A percentile compares a stretch with the other conserved stretches of the same genome.
Conservation (phyloP, 2,113 vertebrate genomes). For the Nestor notabilis region DNA sequence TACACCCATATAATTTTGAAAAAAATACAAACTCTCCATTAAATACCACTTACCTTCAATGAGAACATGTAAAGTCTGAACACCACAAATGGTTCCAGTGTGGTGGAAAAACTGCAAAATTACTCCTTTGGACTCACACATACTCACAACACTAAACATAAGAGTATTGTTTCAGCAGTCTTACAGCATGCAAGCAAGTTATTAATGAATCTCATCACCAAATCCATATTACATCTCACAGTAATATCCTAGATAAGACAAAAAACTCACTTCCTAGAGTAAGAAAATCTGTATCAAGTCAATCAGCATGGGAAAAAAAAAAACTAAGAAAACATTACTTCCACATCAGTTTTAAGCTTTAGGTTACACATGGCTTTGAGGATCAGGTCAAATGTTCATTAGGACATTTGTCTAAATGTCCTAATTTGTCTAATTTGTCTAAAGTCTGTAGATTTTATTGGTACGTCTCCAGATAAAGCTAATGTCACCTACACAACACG, state of each 20-base stretch:
- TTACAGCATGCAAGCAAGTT: not conserved
- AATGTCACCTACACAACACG: not conserved
- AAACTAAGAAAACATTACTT: not conserved
- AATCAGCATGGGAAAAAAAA: not conserved
- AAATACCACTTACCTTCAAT: not conserved
- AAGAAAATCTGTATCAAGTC: not conserved
- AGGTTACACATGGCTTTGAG: not conserved
- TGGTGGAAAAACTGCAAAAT: not conserved
- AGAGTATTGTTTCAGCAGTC: not conserved
- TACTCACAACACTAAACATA: not conserved
- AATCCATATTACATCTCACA: not conserved
- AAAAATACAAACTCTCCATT: not conserved
- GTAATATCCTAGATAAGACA: not conserved
- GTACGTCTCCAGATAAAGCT: not conserved
- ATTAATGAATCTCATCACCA: not conserved
- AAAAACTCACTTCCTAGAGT: not conserved
- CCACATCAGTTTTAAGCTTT: fast-evolving
- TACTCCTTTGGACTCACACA: not conserved
- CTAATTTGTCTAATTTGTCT: no score
- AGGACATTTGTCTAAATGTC: not conserved
- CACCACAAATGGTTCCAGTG: not conserved
- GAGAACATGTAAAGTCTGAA: not conserved
- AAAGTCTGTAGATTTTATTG: not conserved
- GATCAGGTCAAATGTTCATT: not conserved
- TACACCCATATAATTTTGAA: not conserved